These are phyloP conservation scores for Clupea harengus DNA, from an alignment of 2,113 vertebrate species.

Conservation along the genomic window DNA sequence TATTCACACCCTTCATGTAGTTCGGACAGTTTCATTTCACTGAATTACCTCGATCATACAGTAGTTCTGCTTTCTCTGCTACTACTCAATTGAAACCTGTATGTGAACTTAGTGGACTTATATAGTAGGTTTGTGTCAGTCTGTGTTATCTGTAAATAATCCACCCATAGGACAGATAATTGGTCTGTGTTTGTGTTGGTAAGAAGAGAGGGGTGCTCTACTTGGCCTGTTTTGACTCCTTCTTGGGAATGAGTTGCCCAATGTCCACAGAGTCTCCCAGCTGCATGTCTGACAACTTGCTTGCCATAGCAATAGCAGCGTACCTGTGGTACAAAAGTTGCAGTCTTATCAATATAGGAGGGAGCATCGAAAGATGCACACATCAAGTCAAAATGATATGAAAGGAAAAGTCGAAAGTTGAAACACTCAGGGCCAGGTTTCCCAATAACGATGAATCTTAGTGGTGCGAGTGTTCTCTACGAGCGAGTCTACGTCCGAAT, in stretches of 20 bases:
- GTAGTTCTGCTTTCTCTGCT: background rate
- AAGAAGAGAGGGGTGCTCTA: slow-evolving; percentile 44
- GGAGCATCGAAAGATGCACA: background rate
- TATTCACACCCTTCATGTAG: background rate
- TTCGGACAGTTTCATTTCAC: background rate
- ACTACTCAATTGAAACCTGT: too few relatives aligned
- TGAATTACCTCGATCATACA: background rate
- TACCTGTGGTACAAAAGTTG: slow-evolving; percentile 71
- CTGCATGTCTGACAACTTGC: slow-evolving; percentile 92
- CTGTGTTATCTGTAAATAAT: background rate
- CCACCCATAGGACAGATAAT: background rate
- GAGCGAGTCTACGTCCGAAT: too few relatives aligned
- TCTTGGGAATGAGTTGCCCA: slow-evolving; percentile 88
- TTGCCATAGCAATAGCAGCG: slow-evolving; percentile 93
- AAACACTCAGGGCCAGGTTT: background rate
- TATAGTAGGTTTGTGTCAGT: background rate
- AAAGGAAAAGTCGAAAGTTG: background rate
- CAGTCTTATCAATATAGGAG: background rate
- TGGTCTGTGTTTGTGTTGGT: background rate
- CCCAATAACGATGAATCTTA: too few relatives aligned
- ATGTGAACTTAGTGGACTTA: background rate
- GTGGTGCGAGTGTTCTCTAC: too few relatives aligned
- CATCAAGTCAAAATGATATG: background rate
- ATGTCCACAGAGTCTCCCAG: slow-evolving; percentile 94
- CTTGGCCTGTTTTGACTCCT: slow-evolving; percentile 90